Base-by-base conservation (phyloP, 2,797 vertebrate species). In the Mus caroli region DNA sequence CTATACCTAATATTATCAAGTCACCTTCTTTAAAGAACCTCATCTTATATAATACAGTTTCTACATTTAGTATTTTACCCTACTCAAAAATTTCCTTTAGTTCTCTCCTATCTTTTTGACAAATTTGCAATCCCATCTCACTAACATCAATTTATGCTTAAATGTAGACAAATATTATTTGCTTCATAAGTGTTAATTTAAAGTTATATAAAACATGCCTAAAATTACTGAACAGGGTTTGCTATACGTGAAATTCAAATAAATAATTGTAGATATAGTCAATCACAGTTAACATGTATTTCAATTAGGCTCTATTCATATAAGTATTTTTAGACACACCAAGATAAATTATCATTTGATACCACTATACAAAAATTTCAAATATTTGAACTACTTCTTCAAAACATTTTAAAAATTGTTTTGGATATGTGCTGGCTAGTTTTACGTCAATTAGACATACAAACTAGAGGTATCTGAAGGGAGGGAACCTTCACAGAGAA, bases 371-470 rank as follows among this genome's bases (percentile, higher is more conserved):
- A 92, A 62, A 56, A 56, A 9, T 91, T 93, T 88, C 20, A 92
- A 46, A 31, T 85, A 90, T 10, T 77, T 84, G 50, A 90, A 91
- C 83, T 60, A 76, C 0, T 90, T 22, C 13, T 93, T 93, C 58
- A 95, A 94, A 91, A 89, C 26, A 67, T 31, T 69, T 50, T 54
- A 5, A 52, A 83, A 69, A 52, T 17, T 46, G 73, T 76, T 76
- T 76, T 76, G 40, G 73, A 46, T 46, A 46, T 28, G 6, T 76
- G 13, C 24, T 76, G 43, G 40, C 24, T 76, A 28, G 40, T 46
- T 43, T 46, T 76, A 76, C 28, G 73, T 76, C 40, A 76, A 46
- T 46, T 46, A 46, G 24, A 76, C 24, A 76, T 20, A 46, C 73
- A 76, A 46, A 15, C 40, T 76, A 15, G 73, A 76, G 24, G 24